These are phyloP conservation scores for Catotricha subobsoleta DNA, from an alignment of 2,888 invertebrate species.

Conservation along the genomic window DNA sequence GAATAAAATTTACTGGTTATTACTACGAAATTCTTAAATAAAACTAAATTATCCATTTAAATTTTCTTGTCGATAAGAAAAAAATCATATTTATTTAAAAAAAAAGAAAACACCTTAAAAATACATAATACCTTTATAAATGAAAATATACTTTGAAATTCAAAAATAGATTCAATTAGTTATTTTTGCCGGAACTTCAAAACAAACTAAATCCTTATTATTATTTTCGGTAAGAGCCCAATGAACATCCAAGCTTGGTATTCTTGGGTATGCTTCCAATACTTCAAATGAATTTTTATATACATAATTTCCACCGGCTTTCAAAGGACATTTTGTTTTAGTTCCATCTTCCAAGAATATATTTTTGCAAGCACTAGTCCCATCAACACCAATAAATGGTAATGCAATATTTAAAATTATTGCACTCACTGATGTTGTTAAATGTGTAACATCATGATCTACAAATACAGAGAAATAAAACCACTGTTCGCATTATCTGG, in stretches of 20 bases:
- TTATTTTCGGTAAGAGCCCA: conserved; percentile 38
- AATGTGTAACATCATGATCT: conserved; percentile 34
- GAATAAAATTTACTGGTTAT: no score
- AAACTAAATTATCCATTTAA: no score
- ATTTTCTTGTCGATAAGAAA: no score
- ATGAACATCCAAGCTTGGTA: conserved; percentile 36
- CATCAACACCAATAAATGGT: conserved; percentile 63
- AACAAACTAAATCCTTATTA: conserved; percentile 38
- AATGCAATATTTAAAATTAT: conserved; percentile 41
- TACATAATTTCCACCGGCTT: conserved; percentile 44
- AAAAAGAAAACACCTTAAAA: no score
- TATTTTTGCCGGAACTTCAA: conserved; percentile 53
- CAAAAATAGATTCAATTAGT: no score
- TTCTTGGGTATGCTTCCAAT: conserved; percentile 31
- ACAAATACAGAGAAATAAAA: conserved; percentile 17
- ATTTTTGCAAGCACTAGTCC: conserved; percentile 44
- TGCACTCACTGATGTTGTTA: conserved; percentile 45
- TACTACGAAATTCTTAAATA: no score
- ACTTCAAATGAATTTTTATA: conserved; percentile 49
- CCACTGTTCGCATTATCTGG: no score
- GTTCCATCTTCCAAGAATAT: conserved; percentile 39
- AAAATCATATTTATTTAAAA: no score
- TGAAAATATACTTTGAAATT: no score
- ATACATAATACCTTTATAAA: no score
- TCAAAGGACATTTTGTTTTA: conserved; percentile 46